Evolutionary conservation across 2,888 invertebrate species (phyloP), one percentile per base, ranked within the genome.

Genomic region (Hylaea fasciaria): DNA sequence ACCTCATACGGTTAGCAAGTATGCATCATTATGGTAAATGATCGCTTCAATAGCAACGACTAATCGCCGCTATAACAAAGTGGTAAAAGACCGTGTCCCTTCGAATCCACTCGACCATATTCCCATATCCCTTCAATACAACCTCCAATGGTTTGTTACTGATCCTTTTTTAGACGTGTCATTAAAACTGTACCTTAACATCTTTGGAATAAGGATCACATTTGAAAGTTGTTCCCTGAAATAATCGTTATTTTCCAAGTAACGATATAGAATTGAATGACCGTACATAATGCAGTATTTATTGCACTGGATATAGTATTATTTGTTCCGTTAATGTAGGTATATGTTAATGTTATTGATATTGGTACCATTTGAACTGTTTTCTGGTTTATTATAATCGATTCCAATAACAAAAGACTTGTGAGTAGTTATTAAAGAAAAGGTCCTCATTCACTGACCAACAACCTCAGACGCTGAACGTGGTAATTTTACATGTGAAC

Each of bases 51-150:
- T 39, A 39, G 43, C 17, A 51, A 40, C 46, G 11, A 57, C 46
- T 46, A 45, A 51, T 57, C 32, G 14, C 37, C 49, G 41, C 50
- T 16, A 50, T 44, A 32, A 51, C 57, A 51, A 51, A 57, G 45
- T 32, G 32, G 32, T 32, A 13, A 16, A 57, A 46, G 32, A 39
- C n/a, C 57, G 8, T 17, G 28, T 32, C 57, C 50, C 39, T 57
- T 50, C 11, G 4, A 56, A 28, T 14, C 41, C 56, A 41, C 43
- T 51, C 40, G 43, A 51, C 46, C 56, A 46, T 40, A 50, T 51
- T 32, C 37, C 50, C 17, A 51, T 45, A 57, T 28, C 14, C 50
- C 50, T 50, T 57, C 57, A 49, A 46, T 45, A 29, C 39, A 14
- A 22, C 35, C 41, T 50, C 57, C 50, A 57, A 50, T 56, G 44